Evolutionary conservation across 2,113 vertebrate genomes (phyloP).

Genomic region (Callipepla squamata): DNA sequence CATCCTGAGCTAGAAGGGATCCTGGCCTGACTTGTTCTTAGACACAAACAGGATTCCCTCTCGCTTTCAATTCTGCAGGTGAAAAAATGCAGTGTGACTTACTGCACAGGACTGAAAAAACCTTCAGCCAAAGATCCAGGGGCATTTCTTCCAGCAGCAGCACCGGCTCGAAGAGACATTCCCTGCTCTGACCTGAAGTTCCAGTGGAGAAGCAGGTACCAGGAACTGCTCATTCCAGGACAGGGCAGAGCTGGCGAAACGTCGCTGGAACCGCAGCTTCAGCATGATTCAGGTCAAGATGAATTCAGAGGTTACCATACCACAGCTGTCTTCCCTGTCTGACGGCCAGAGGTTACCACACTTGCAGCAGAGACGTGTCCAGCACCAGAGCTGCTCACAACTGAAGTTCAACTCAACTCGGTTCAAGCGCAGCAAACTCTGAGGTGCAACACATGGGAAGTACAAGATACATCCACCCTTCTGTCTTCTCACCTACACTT

Average conservation of each 20-base stretch:
- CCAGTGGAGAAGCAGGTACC: slow-evolving; percentile 8
- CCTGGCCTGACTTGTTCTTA: background rate
- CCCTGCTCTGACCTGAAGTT: background rate
- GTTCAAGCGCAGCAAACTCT: background rate
- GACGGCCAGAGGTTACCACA: background rate
- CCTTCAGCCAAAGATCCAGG: background rate
- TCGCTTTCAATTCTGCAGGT: background rate
- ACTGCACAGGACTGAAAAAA: background rate
- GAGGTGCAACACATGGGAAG: background rate
- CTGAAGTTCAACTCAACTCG: slow-evolving; percentile 23
- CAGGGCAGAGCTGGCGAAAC: slow-evolving; percentile 21
- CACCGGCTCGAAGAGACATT: background rate
- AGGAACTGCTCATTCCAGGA: slow-evolving; percentile 49
- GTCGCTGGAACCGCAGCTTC: background rate
- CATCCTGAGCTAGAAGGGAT: background rate
- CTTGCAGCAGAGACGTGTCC: slow-evolving; percentile 7
- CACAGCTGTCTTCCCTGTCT: slow-evolving; percentile 7
- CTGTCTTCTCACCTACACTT: background rate
- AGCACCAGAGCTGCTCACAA: slow-evolving; percentile 29
- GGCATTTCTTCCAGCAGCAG: background rate
- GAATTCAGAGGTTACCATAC: slow-evolving; percentile 36
- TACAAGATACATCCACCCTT: background rate
- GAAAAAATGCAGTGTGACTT: background rate
- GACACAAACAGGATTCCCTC: background rate
- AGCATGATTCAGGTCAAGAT: slow-evolving; percentile 17